A percentile compares a stretch with the other conserved stretches of the same genome.
Conservation (phyloP, 2,113 vertebrate species). For the human (Homo sapiens) region GRCh38 chr17:65342501-65343000, state of each 20-base stretch:
- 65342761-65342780: neutral
- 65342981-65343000: too few species aligned
- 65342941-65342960: too few species aligned
- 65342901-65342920: neutral
- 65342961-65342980: too few species aligned
- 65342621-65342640: neutral
- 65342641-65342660: neutral
- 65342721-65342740: accelerated
- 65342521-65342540: neutral
- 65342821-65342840: neutral
- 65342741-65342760: neutral
- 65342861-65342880: neutral
- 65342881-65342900: neutral
- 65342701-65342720: neutral
- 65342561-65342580: neutral
- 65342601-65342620: neutral
- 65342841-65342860: neutral
- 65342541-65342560: neutral
- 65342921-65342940: neutral
- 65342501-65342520: accelerated
- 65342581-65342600: neutral
- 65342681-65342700: neutral
- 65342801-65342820: neutral
- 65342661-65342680: neutral
- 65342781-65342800: neutral